A percentile compares a stretch with the other conserved stretches of the same genome.
phyloP scores from a whole-genome alignment of 2,113 vertebrate genomes.

The Pantherophis guttatus region DNA sequence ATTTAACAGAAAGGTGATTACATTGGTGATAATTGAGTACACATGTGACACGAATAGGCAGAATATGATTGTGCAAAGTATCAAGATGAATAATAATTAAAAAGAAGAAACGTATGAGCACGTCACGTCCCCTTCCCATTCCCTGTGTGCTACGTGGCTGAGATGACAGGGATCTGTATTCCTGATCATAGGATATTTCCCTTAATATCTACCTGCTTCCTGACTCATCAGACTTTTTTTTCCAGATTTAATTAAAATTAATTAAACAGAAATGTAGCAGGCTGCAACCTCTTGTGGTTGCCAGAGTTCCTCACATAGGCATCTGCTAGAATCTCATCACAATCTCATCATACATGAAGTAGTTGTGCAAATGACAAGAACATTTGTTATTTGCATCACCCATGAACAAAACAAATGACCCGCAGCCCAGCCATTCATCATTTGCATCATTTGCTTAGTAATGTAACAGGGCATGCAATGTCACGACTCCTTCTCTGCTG shows the following conservation, averaged over 20 bases:
- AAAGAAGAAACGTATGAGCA: background rate
- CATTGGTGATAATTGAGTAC: background rate
- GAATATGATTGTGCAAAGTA: background rate
- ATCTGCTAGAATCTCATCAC: background rate
- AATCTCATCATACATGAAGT: background rate
- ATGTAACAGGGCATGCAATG: background rate
- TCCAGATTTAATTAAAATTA: background rate
- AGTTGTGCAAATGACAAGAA: background rate
- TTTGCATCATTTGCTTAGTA: background rate
- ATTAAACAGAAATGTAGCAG: background rate
- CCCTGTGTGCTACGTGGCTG: background rate
- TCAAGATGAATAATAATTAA: background rate
- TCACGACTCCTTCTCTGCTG: background rate
- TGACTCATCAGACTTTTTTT: background rate
- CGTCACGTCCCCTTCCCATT: background rate
- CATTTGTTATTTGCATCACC: background rate
- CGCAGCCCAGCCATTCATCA: background rate
- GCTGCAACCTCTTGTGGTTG: background rate
- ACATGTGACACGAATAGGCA: background rate
- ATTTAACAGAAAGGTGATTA: constrained; percentile 2
- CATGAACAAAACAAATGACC: background rate
- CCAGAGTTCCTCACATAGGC: background rate
- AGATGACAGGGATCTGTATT: background rate
- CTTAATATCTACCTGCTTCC: background rate
- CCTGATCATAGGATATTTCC: background rate